Base-by-base conservation (phyloP, 1,140 invertebrate genomes). In the Gonioctena quinquepunctata region DNA sequence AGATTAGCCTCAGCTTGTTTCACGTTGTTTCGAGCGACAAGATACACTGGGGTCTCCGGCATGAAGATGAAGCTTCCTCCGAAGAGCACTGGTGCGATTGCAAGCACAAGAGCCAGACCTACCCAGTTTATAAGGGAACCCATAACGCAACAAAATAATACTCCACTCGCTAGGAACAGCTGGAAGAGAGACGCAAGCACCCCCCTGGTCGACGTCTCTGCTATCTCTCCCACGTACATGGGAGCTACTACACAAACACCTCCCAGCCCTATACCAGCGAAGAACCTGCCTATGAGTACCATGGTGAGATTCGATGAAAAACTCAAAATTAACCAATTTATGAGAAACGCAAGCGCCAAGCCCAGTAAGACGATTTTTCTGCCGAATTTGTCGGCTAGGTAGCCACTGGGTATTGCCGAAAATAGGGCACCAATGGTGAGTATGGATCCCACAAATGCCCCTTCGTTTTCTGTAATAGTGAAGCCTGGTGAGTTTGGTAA, bases 201-300 rank as follows among this genome's bases (percentile, higher is more conserved):
- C 3, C 95, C 95, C 42, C 94, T 85, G 67, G 94, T 89, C 16
- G 90, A 89, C 0, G 90, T 88, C 77, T 96, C 92, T 0, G 94
- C 91, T 26, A 96, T 93, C 86, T 96, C 95, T 2, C 92, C 91
- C 18, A 96, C 90, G 80, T 96, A 97, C 79, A 94, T 91, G 0
- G 94, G 94, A 0, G 90, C 89, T n/a, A 91, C 87, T 5, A 95
- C 92, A 76, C 92, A 94, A 13, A 91, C 89, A n/a, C 92, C 90
- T 49, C 94, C 94, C 57, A 91, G 89, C 0, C 84, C 89, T 13
- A 92, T 77, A 23, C 94, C 94, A 66, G 89, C 91, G 42, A 96
- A 84, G 65, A 96, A 88, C 54, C 95, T 86, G 0, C 90, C 94
- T 52, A 90, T 76, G 67, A 92, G 91, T 18, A 93, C 80, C 83